These are phyloP conservation scores for Gortyna flavago DNA, from an alignment of 2,888 invertebrate species.

Conservation along the genomic window DNA sequence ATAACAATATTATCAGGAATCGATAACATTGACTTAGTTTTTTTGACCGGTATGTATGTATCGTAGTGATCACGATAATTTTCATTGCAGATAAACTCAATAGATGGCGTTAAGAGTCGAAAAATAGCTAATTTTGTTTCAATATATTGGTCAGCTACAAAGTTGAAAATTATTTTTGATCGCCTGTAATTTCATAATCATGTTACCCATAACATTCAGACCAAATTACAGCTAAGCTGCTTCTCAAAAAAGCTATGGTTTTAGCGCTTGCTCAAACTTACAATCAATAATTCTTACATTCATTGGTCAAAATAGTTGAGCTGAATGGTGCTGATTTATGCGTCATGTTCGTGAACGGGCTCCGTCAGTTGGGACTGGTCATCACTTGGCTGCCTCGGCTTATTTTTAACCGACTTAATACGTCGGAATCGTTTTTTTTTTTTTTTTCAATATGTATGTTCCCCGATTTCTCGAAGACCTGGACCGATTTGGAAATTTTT, in stretches of 20 bases:
- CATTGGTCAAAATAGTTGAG: no score
- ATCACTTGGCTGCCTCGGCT: no score
- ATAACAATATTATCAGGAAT: conserved; percentile 14
- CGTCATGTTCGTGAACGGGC: no score
- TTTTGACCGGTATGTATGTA: not conserved
- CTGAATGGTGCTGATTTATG: no score
- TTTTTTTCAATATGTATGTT: no score
- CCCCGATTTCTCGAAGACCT: no score
- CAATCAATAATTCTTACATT: not conserved
- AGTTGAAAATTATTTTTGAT: not conserved
- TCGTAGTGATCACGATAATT: conserved; percentile 11
- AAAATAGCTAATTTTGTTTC: not conserved
- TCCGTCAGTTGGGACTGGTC: no score
- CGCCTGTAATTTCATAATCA: not conserved
- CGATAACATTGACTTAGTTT: conserved; percentile 14
- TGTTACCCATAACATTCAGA: not conserved
- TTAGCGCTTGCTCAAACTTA: not conserved
- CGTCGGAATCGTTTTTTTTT: no score
- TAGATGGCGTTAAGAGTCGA: conserved; percentile 42
- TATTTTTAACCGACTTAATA: no score
- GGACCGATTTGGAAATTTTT: no score
- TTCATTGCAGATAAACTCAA: not conserved
- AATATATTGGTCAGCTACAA: not conserved
- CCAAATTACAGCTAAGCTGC: not conserved
- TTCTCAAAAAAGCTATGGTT: no score